phyloP scores from a whole-genome alignment of 2,797 vertebrate species.

The Sphaeramia orbicularis region DNA sequence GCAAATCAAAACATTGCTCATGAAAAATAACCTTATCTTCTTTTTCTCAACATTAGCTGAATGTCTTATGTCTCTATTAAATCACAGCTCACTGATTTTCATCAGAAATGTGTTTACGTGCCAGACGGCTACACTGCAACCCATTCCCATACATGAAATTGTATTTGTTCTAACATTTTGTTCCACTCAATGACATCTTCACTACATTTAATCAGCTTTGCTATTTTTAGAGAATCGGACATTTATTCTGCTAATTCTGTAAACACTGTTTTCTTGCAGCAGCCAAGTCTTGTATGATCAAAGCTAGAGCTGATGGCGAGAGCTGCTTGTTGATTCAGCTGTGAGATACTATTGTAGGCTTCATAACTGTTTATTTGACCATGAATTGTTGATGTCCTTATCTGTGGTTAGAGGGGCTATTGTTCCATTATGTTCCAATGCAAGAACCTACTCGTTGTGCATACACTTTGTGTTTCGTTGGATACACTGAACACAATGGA shows the following conservation, averaged over 20 bases:
- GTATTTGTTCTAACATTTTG: slow-evolving; percentile 53
- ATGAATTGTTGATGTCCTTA: slow-evolving; percentile 81
- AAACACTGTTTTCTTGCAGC: slow-evolving; percentile 68
- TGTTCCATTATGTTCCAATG: slow-evolving; percentile 79
- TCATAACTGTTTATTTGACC: slow-evolving; percentile 84
- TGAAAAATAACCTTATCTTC: slow-evolving; percentile 22
- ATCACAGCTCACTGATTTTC: slow-evolving; percentile 51
- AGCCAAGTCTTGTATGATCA: slow-evolving; percentile 73
- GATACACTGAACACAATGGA: slow-evolving; percentile 75
- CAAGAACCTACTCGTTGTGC: slow-evolving; percentile 62
- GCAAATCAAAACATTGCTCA: slow-evolving; percentile 18
- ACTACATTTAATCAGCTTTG: slow-evolving; percentile 61
- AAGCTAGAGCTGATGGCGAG: slow-evolving; percentile 68
- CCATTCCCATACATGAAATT: slow-evolving; percentile 54
- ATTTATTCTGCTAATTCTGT: slow-evolving; percentile 72
- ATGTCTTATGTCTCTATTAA: slow-evolving; percentile 40
- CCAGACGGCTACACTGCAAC: slow-evolving; percentile 37
- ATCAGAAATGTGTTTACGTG: slow-evolving; percentile 54
- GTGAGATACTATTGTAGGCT: slow-evolving; percentile 81
- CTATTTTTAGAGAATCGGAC: slow-evolving; percentile 70
- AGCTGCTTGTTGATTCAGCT: slow-evolving; percentile 82
- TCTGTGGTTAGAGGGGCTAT: slow-evolving; percentile 74
- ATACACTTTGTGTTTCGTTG: slow-evolving; percentile 72
- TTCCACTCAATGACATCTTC: slow-evolving; percentile 64
- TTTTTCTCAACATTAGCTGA: slow-evolving; percentile 35